These are phyloP conservation scores for Rhodeus uyekii DNA, from an alignment of 2,797 vertebrate species.

Conservation along the genomic window DNA sequence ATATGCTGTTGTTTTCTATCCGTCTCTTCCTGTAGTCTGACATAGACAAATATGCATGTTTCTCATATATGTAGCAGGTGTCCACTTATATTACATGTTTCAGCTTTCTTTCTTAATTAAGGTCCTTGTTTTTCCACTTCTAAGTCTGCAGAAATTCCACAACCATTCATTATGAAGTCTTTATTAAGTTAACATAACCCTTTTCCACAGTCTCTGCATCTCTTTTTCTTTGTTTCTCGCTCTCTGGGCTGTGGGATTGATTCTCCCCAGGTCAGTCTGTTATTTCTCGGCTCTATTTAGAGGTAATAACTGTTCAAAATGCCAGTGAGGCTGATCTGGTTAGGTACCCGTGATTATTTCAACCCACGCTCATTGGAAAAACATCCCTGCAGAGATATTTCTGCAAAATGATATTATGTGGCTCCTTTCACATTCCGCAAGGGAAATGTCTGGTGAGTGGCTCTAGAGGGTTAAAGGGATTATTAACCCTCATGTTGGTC, in stretches of 20 bases:
- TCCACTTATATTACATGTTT: not conserved
- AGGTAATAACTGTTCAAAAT: not conserved
- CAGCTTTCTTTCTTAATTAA: not conserved
- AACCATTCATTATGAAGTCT: not conserved
- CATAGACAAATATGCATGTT: not conserved
- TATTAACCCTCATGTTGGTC: not conserved
- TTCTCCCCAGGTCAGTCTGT: not conserved
- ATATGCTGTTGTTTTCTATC: not conserved
- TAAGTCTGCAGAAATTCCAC: not conserved
- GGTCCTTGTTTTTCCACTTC: not conserved
- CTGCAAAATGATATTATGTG: not conserved
- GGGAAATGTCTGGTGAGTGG: not conserved
- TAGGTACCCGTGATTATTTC: not conserved
- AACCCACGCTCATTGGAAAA: not conserved
- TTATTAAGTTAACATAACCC: not conserved
- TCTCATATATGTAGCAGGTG: not conserved
- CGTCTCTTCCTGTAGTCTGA: not conserved
- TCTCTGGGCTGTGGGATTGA: not conserved
- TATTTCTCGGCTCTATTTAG: not conserved
- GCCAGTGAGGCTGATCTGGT: not conserved
- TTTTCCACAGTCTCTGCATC: not conserved
- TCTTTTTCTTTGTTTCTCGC: not conserved
- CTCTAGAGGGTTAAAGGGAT: not conserved
- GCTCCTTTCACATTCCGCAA: not conserved
- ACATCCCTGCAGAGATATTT: not conserved